These are phyloP conservation scores for Cherax quadricarinatus DNA, from an alignment of 1,140 invertebrate species.

Conservation along the genomic window DNA sequence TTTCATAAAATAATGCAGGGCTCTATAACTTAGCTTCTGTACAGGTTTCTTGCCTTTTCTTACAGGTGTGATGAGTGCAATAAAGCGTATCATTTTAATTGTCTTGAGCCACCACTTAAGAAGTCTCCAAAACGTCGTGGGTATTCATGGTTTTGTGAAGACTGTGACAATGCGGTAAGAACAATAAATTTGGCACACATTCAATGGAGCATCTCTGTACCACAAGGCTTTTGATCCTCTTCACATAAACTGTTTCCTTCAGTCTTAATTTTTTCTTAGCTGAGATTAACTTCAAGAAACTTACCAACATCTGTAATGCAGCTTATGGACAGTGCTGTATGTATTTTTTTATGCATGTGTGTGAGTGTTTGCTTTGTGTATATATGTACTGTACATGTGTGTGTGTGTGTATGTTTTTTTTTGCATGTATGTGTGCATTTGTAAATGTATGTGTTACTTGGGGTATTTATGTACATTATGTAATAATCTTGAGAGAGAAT, in stretches of 20 bases:
- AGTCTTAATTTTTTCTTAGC: not conserved
- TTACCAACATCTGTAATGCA: not conserved
- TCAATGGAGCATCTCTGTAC: conserved; percentile 46
- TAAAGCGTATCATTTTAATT: conserved; percentile 93
- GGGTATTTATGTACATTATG: not conserved
- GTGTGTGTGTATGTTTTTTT: not conserved
- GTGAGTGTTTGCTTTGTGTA: not conserved
- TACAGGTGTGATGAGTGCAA: conserved; percentile 93
- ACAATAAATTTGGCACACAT: conserved; percentile 60
- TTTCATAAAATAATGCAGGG: no score
- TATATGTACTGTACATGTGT: not conserved
- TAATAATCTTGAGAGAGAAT: no score
- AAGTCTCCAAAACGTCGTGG: conserved; percentile 95
- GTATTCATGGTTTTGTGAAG: conserved; percentile 96
- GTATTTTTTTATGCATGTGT: not conserved
- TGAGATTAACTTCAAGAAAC: not conserved
- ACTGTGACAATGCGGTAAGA: conserved; percentile 84
- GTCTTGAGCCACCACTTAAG: conserved; percentile 93
- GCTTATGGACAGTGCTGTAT: not conserved
- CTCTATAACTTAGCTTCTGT: no score
- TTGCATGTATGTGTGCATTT: not conserved
- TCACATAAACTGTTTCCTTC: not conserved
- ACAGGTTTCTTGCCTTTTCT: conserved; percentile 67
- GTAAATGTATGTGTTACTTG: not conserved
- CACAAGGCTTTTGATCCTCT: conserved; percentile 14